A percentile compares a stretch with the other conserved stretches of the same genome.
phyloP scores from a whole-genome alignment of 2,113 vertebrate species.

The Arenaria interpres region DNA sequence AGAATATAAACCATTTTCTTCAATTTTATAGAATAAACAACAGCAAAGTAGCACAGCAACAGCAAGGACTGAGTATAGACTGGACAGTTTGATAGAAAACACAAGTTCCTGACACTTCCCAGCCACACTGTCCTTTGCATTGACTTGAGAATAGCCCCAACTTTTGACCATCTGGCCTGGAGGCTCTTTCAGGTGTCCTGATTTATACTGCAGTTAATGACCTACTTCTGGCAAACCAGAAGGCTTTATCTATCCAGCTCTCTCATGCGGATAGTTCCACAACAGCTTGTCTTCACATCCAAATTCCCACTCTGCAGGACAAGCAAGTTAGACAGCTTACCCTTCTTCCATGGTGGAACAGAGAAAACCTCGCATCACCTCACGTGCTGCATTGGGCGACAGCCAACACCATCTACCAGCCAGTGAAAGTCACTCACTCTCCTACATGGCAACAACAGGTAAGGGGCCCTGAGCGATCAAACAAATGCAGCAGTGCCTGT shows the following conservation, averaged over 20 bases:
- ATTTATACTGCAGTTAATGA: background rate
- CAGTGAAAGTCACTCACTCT: background rate
- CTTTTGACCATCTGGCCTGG: background rate
- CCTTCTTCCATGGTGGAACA: background rate
- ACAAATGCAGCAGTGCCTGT: background rate
- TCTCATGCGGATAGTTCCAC: background rate
- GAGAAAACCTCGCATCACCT: background rate
- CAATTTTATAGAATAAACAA: background rate
- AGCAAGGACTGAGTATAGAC: background rate
- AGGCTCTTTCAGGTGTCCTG: background rate
- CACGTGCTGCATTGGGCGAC: rapidly evolving
- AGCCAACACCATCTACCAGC: background rate
- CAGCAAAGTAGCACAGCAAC: background rate
- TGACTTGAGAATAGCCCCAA: background rate
- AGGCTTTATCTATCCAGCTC: background rate
- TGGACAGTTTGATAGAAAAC: background rate
- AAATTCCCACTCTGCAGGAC: background rate
- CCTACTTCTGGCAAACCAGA: background rate
- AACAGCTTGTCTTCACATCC: background rate
- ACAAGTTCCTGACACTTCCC: background rate
- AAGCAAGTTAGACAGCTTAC: background rate
- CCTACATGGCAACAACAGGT: background rate
- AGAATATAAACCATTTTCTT: background rate
- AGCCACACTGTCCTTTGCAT: background rate
- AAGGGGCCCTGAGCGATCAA: background rate